Base-by-base conservation (phyloP, 1,140 invertebrate genomes). In the Drosophila punjabiensis region DNA sequence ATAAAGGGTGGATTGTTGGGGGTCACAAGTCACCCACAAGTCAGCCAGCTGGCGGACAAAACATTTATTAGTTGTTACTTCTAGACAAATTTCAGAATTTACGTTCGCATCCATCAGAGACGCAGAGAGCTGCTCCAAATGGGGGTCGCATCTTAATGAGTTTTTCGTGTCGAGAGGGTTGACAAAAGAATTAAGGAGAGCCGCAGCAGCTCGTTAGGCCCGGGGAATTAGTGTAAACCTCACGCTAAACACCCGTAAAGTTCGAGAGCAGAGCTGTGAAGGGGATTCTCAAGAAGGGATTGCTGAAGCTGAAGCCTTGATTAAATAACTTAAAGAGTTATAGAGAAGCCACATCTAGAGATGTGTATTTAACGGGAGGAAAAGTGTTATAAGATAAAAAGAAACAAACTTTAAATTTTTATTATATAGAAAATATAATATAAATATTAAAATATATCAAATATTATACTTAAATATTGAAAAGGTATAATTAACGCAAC, bases 31-130 rank as follows among this genome's bases (percentile, higher is more conserved):
- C 53, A 68, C 66, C 69, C 58, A 64, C 78, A 79, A 77, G 76
- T 70, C 73, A 39, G 52, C 69, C 69, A 69, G 81, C 76, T 59
- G 81, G 64, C 70, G 61, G 48, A 66, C 65, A 28, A 64, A 78
- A 68, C 77, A 89, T 87, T 87, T 87, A 87, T 89, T 87, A 89
- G 81, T 84, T 84, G 84, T 81, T 80, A 87, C 68, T 70, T 81
- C 47, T 67, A 71, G 68, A 70, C 80, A 83, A 87, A 81, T 87
- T 84, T 84, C 58, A 81, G 69, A 84, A 84, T 84, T 88, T 68
- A 69, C 84, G 76, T 59, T 78, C 81, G 50, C 66, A 79, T 69
- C 58, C 75, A 78, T 76, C 68, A 66, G 33, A 9, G 32, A 9
- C 18, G 3, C 24, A 24, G 24, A 24, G 50, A 11, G 3, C 4